phyloP scores from a whole-genome alignment of 2,888 invertebrate genomes.

The Labia minor region DNA sequence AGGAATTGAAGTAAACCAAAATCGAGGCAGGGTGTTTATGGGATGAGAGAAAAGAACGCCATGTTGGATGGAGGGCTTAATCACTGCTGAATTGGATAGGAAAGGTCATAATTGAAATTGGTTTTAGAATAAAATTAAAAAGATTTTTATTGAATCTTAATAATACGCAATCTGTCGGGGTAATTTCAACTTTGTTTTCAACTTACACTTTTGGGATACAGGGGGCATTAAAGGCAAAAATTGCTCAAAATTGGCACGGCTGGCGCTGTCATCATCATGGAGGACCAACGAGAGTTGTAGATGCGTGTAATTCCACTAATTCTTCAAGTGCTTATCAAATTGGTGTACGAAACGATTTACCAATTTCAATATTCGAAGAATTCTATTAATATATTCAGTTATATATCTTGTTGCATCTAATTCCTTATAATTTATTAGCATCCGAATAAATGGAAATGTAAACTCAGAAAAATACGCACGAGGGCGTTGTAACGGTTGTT shows the following conservation, averaged over 20 bases:
- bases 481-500: neutral
- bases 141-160: slow-evolving; percentile 20
- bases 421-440: no score
- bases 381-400: no score
- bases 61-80: neutral
- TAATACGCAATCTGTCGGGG: slow-evolving; percentile 29
- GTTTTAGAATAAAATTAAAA: neutral
- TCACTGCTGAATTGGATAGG: slow-evolving; percentile 20
- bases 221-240: slow-evolving; percentile 57
- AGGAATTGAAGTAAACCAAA: neutral
- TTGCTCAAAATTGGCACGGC: slow-evolving; percentile 55
- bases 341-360: no score
- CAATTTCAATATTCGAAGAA: no score
- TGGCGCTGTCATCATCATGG: slow-evolving; percentile 57
- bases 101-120: slow-evolving; percentile 21
- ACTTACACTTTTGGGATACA: slow-evolving; percentile 37
- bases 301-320: neutral
- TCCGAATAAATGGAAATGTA: neutral
- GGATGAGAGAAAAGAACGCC: neutral
- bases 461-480: neutral
- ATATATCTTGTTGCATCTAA: no score
- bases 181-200: slow-evolving; percentile 27
- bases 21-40: neutral
- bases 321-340: no score
- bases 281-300: slow-evolving; percentile 32